A percentile compares a stretch with the other conserved stretches of the same genome.
These are phyloP conservation scores for Cerastoderma edule DNA, from an alignment of 2,888 invertebrate genomes.

Conservation along the genomic window DNA sequence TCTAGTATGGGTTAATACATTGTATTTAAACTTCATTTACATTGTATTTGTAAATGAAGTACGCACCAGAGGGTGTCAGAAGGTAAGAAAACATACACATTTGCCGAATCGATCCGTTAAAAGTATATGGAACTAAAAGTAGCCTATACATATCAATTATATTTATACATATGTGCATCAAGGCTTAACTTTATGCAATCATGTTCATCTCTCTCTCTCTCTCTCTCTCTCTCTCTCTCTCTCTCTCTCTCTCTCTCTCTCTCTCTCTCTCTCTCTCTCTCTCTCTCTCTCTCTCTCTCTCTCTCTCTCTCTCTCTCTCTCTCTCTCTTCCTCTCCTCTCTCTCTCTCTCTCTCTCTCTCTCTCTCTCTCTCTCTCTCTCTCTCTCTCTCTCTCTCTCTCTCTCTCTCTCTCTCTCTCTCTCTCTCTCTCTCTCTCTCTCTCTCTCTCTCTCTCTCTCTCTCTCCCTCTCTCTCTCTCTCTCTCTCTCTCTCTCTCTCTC, in stretches of 20 bases:
- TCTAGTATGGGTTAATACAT: too few relatives aligned
- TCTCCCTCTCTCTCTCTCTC: neutral
- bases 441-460: neutral
- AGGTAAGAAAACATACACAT: too few relatives aligned
- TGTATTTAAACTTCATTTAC: too few relatives aligned
- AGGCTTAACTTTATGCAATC: too few relatives aligned
- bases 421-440: neutral
- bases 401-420: neutral
- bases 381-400: neutral
- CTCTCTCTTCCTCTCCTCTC: neutral
- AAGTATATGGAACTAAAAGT: too few relatives aligned
- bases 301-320: slow-evolving; percentile 1
- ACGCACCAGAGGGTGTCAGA: too few relatives aligned
- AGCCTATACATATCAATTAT: too few relatives aligned
- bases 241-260: slow-evolving; percentile 1
- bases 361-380: neutral
- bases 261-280: neutral
- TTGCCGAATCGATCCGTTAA: too few relatives aligned
- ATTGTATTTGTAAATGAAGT: too few relatives aligned
- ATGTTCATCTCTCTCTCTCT: neutral
- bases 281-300: neutral
- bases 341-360: slow-evolving; percentile 1
- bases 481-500: slow-evolving; percentile 1
- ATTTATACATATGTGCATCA: too few relatives aligned
- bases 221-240: neutral